These are phyloP conservation scores for Antechinus flavipes DNA, from an alignment of 2,113 vertebrate species.

Conservation along the genomic window DNA sequence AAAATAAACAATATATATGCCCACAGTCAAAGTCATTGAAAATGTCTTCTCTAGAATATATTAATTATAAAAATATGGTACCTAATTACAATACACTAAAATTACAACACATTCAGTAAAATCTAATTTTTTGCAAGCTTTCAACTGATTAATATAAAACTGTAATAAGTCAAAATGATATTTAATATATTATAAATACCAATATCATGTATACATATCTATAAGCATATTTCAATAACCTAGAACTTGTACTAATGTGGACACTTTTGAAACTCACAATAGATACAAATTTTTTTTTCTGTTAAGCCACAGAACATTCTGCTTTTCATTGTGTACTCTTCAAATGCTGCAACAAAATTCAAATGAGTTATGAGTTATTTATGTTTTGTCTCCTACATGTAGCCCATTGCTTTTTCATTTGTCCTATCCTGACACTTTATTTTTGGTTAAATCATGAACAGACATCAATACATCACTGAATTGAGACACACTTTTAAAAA, in stretches of 20 bases:
- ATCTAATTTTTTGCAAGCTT: slow-evolving; percentile 73
- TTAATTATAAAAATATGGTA: slow-evolving; percentile 72
- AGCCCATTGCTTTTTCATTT: slow-evolving; percentile 53
- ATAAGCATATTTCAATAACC: slow-evolving; percentile 62
- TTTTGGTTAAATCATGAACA: slow-evolving; percentile 47
- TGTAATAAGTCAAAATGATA: slow-evolving; percentile 72
- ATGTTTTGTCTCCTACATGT: neutral
- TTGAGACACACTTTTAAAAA: slow-evolving; percentile 45
- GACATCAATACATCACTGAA: slow-evolving; percentile 25
- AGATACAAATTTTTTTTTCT: slow-evolving; percentile 10
- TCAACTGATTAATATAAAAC: slow-evolving; percentile 44
- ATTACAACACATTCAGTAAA: slow-evolving; percentile 72
- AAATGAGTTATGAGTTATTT: slow-evolving; percentile 8
- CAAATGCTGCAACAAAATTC: slow-evolving; percentile 49
- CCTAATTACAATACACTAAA: slow-evolving; percentile 60
- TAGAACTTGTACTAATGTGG: neutral
- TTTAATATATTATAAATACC: slow-evolving; percentile 66
- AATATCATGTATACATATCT: slow-evolving; percentile 41
- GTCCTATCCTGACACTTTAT: slow-evolving; percentile 68
- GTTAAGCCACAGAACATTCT: slow-evolving; percentile 50
- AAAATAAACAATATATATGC: slow-evolving; percentile 39
- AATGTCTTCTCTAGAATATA: slow-evolving; percentile 75
- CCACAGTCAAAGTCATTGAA: slow-evolving; percentile 62
- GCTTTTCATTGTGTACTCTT: slow-evolving; percentile 48
- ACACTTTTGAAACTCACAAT: slow-evolving; percentile 58